Base-by-base conservation (phyloP, 2,888 invertebrate species). In the Sarcophaga carnaria region DNA sequence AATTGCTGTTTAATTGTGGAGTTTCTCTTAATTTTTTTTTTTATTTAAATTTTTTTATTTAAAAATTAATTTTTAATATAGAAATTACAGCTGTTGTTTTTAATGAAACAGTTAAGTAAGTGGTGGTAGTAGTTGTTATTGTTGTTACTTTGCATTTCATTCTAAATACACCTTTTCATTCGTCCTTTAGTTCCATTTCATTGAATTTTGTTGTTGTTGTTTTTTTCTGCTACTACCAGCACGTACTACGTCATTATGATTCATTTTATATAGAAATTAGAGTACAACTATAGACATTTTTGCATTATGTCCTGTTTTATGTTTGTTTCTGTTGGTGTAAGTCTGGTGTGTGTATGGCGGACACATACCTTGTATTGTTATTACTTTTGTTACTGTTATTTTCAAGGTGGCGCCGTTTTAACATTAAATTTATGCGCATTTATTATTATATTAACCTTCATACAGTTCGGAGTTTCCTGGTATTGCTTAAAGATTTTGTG, bases 41-140 rank as follows among this genome's bases (percentile, higher is more conserved):
- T 37, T 64, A n/a, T 45, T 74, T 74, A 25, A 17, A 22, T 67
- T 4, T 37, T 37, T 37, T 6, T 37, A 37, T 37, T 37, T 37
- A 54, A 54, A 14, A 54, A 54, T 14, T 14, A 54, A 70, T 22
- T 17, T n/a, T 71, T 71, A 8, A 11, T 64, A 25, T 64, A 27
- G 8, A 64, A 25, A 64, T 69, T 70, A 70, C 81, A 81, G 76
- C 81, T 81, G 81, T 76, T 81, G 70, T 69, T 71, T 70, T 81
- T 69, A 64, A 20, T 25, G 11, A 54, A 54, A 54, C 54, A 54
- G 17, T 54, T 54, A 54, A 17, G 54, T 14, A 20, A 20, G 20
- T 22, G 2, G 54, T 54, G 12, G 54, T 54, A 14, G 49, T 62
- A 62, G 20, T 22, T 17, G 49, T 54, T 54, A 4, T 12, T 54